Base-by-base conservation (phyloP, 2,888 invertebrate species). In the Pelosia muscerda region DNA sequence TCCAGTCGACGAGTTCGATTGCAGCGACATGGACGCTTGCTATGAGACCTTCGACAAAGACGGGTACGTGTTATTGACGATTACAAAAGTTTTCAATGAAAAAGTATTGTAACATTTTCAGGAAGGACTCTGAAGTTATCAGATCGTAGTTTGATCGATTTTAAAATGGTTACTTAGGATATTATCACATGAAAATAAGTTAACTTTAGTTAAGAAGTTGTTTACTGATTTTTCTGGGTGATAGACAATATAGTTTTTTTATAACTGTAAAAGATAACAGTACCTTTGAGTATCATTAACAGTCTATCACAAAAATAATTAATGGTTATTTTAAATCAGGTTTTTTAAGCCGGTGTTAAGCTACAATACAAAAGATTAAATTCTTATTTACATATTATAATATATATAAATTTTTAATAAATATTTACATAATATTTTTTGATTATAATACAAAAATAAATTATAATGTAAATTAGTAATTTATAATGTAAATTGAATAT, bases 41-140 rank as follows among this genome's bases (percentile, higher is more conserved):
- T 98, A 98, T 91, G 96, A 97, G 84, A 97, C 98, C 79, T 98
- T 98, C 92, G 98, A 98, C 93, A 98, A 97, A 91, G 97, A 98
- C 94, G 96, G 97, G 97, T 97, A 95, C 95, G 96, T 95, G 76
- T 75, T 67, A 58, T 56, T 26, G n/a, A 65, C 42, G 38, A 62
- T 61, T 67, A 68, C 34, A 25, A 22, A 71, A 63, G 15, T 49
- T 69, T 68, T 70, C 23, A 65, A 62, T 74, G 67, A 68, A 66
- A 72, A 69, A 56, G 65, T 64, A 57, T 59, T 28, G 53, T 53
- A 53, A 63, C 28, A 58, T 62, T 74, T 70, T 38, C 64, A 71
- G 64, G n/a, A 61, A 69, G 15, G 31, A 19, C 31, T 19, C 28
- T 1, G 9, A 38, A 66, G 49, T 57, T 34, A 19, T 38, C 6